These are phyloP conservation scores for Brachionus rubens DNA, from an alignment of 1,140 invertebrate species.

Conservation along the genomic window DNA sequence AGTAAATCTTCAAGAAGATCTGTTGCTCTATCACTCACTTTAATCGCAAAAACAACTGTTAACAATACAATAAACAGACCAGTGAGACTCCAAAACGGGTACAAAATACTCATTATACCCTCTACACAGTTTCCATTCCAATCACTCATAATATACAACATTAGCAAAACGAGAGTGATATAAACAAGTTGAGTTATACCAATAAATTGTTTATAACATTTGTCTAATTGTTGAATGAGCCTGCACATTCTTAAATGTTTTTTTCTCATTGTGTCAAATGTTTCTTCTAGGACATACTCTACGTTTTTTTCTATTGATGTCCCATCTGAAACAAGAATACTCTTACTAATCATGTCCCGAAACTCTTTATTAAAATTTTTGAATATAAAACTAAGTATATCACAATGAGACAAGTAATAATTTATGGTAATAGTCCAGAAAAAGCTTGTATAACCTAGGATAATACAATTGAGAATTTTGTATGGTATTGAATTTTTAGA, in stretches of 20 bases:
- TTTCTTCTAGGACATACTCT: neutral
- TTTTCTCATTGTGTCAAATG: slow-evolving; percentile 25
- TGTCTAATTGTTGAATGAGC: neutral
- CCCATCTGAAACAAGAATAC: neutral
- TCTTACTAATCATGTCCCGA: neutral
- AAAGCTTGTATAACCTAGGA: neutral
- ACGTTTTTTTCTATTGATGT: neutral
- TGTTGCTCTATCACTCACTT: neutral
- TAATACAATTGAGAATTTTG: neutral
- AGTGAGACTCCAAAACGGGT: slow-evolving; percentile 4
- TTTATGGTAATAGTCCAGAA: neutral
- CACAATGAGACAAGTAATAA: slow-evolving; percentile 19
- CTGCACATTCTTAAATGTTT: slow-evolving; percentile 16
- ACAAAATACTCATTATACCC: neutral
- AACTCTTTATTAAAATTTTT: slow-evolving; percentile 26
- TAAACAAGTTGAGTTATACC: neutral
- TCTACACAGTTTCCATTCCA: slow-evolving; percentile 28
- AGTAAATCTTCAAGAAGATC: neutral
- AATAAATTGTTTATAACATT: slow-evolving; percentile 12
- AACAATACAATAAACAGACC: neutral
- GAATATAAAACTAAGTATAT: slow-evolving; percentile 13
- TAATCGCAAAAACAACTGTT: neutral
- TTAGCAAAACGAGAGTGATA: neutral
- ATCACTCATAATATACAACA: slow-evolving; percentile 9
- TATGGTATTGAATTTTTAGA: neutral